Conservation (phyloP, 2,797 vertebrate species). For the Eremophila alpestris region DNA sequence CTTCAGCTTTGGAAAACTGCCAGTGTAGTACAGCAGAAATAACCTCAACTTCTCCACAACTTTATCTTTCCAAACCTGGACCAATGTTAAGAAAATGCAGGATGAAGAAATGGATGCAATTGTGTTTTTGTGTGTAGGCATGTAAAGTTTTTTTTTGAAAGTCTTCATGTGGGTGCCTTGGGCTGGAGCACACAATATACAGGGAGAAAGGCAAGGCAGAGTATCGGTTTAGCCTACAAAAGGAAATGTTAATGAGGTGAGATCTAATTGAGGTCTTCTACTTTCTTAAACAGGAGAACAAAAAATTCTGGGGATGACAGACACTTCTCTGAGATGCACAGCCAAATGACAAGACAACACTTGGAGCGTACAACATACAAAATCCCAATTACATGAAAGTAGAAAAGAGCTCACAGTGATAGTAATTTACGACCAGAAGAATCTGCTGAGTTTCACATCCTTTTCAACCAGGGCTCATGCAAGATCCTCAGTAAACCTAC, state of each 20-base stretch:
- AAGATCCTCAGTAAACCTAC: background rate
- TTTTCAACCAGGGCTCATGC: background rate
- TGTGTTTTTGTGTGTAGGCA: accelerated
- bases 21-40: background rate
- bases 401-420: background rate
- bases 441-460: background rate
- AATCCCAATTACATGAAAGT: background rate
- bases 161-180: background rate
- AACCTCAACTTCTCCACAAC: background rate
- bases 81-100: background rate
- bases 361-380: background rate
- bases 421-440: background rate
- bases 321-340: background rate
- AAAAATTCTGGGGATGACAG: background rate
- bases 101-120: background rate
- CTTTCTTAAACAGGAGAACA: background rate
- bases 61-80: background rate
- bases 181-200: background rate
- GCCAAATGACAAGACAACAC: background rate
- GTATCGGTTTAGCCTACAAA: background rate
- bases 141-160: background rate
- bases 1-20: background rate
- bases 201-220: background rate
- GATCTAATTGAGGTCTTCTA: background rate
- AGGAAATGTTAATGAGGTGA: background rate